Percentiles rank a stretch among this genome's conserved stretches.
phyloP scores from a whole-genome alignment of 2,888 invertebrate genomes.

The Pharmacophagus antenor region DNA sequence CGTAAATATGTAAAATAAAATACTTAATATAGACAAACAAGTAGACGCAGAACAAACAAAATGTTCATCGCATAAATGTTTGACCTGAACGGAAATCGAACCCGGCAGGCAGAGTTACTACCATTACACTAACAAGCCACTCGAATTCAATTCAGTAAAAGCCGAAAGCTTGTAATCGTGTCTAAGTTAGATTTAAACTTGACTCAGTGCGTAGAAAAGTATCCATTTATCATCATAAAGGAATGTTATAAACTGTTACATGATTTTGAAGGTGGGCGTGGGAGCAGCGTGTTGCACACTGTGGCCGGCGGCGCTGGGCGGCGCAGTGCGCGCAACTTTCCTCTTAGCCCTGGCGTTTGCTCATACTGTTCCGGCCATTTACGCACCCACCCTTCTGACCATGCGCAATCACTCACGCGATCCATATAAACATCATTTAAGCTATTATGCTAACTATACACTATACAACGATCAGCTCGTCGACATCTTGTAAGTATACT shows the following conservation, averaged over 20 bases:
- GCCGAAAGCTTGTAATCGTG: neutral
- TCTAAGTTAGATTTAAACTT: neutral
- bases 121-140: no score
- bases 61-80: no score
- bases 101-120: no score
- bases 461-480: constrained; percentile 46
- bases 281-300: constrained; percentile 63
- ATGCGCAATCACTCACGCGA: constrained; percentile 54
- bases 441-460: constrained; percentile 47
- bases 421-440: constrained; percentile 46
- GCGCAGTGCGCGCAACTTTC: constrained; percentile 50
- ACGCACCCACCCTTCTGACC: constrained; percentile 52
- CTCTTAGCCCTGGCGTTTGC: constrained; percentile 50
- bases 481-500: constrained; percentile 47
- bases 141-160: no score
- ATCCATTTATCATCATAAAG: neutral
- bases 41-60: no score
- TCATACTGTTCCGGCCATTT: constrained; percentile 54
- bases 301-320: constrained; percentile 64
- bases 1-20: no score
- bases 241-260: neutral
- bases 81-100: no score
- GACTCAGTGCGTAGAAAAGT: neutral
- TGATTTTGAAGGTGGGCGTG: constrained; percentile 53
- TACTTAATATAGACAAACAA: no score